phyloP scores from a whole-genome alignment of 2,888 invertebrate species.

The Leptopilina drosophilae region DNA sequence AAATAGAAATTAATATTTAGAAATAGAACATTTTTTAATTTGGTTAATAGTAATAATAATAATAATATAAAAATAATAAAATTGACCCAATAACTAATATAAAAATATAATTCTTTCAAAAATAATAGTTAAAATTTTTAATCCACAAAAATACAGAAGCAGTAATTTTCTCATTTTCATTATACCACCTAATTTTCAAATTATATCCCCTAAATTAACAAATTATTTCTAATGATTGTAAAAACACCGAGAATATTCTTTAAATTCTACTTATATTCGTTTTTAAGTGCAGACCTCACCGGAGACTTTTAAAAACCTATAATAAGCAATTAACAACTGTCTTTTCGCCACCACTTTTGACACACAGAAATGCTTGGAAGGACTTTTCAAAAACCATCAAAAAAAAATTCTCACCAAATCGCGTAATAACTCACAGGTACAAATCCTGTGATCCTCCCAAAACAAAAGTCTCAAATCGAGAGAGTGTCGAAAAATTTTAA shows the following conservation, averaged over 20 bases:
- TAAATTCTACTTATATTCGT: not conserved
- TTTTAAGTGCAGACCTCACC: not conserved
- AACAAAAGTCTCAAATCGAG: constrained; percentile 13
- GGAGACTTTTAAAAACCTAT: not conserved
- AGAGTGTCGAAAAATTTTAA: not conserved
- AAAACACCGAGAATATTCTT: constrained; percentile 1
- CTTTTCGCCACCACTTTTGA: constrained; percentile 21
- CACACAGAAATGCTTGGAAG: not conserved
- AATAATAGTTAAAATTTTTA: too few relatives aligned
- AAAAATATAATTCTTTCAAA: too few relatives aligned
- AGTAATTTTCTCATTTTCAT: too few relatives aligned
- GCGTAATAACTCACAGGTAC: constrained; percentile 38
- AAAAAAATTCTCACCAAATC: constrained; percentile 27
- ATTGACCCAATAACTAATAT: too few relatives aligned
- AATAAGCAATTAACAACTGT: constrained; percentile 23
- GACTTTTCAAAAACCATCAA: not conserved
- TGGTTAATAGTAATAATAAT: too few relatives aligned
- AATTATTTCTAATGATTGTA: constrained; percentile 35
- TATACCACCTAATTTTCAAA: not conserved
- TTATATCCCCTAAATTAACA: not conserved
- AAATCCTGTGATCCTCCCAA: constrained; percentile 31
- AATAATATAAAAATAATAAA: too few relatives aligned
- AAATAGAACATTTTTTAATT: too few relatives aligned
- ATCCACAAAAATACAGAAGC: too few relatives aligned
- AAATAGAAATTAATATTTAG: too few relatives aligned